Percentiles rank a stretch among this genome's conserved stretches.
Conservation (phyloP, 92 coral and sea anemone genomes). For the Porites rus region DNA sequence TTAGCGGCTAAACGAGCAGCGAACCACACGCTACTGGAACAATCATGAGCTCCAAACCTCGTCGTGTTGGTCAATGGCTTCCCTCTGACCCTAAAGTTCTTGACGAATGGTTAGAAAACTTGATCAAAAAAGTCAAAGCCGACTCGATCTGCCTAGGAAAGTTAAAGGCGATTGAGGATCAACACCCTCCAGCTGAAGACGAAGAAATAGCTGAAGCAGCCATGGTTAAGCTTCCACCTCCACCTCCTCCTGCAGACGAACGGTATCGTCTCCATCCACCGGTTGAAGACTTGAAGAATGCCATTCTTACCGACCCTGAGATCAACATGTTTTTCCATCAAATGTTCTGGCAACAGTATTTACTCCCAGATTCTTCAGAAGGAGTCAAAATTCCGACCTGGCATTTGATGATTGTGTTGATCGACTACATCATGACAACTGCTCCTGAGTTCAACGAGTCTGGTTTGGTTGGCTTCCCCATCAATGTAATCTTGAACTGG, state of each 20-base stretch:
- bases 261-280: conserved; percentile 54
- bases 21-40: conserved; percentile 30
- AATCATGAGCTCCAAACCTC: conserved; percentile 38
- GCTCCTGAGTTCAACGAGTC: conserved; percentile 59
- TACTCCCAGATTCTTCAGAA: conserved; percentile 36
- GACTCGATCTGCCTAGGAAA: conserved; percentile 33
- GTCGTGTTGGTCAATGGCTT: conserved; percentile 67
- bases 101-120: conserved; percentile 71
- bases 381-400: conserved; percentile 54
- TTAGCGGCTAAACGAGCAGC: conserved; percentile 41
- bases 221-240: conserved; percentile 31
- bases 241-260: conserved; percentile 17
- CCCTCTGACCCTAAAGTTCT: conserved; percentile 62
- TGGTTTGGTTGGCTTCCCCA: conserved; percentile 68
- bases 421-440: conserved; percentile 63
- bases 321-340: conserved; percentile 80
- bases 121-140: conserved; percentile 48
- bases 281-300: conserved; percentile 56
- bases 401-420: conserved; percentile 65
- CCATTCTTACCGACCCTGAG: conserved; percentile 64
- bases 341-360: conserved; percentile 76
- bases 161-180: conserved; percentile 38
- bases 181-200: conserved; percentile 50
- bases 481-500: conserved; percentile 65
- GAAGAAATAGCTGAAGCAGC: conserved; percentile 40